Percentiles rank a stretch among this genome's conserved stretches.
Evolutionary conservation across 2,113 vertebrate species (phyloP).

Genomic region (Bombycilla garrulus): DNA sequence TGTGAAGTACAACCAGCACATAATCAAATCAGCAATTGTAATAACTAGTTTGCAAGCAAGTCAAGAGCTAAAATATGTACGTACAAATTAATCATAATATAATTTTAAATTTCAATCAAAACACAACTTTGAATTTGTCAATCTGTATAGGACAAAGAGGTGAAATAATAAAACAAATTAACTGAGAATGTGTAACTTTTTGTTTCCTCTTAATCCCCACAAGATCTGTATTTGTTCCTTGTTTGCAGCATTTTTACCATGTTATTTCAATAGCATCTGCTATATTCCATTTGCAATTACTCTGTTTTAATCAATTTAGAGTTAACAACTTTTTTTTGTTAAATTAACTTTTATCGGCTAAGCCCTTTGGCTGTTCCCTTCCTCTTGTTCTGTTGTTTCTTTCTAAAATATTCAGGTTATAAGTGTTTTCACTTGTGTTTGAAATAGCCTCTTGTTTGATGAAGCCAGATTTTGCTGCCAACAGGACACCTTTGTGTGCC

Average conservation of each 20-base stretch:
- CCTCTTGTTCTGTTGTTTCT: neutral
- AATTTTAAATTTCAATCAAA: slow-evolving; percentile 21
- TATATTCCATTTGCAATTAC: slow-evolving; percentile 11
- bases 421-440: neutral
- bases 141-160: neutral
- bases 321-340: neutral
- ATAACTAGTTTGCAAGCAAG: slow-evolving; percentile 30
- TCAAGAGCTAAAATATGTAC: slow-evolving; percentile 5
- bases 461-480: neutral
- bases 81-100: neutral
- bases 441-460: neutral
- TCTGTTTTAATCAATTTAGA: neutral
- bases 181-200: neutral
- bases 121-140: slow-evolving; percentile 30
- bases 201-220: neutral
- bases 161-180: slow-evolving; percentile 34
- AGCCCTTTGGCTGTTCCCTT: neutral
- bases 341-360: neutral
- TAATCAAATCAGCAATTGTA: slow-evolving; percentile 7
- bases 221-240: neutral
- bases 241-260: slow-evolving; percentile 4
- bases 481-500: neutral
- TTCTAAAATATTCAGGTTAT: neutral
- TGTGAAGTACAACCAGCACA: neutral
- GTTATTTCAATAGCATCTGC: slow-evolving; percentile 45